Evolutionary conservation across 2,113 vertebrate species (phyloP), one percentile per base, ranked within the genome.

Genomic region (Polypterus senegalus): DNA sequence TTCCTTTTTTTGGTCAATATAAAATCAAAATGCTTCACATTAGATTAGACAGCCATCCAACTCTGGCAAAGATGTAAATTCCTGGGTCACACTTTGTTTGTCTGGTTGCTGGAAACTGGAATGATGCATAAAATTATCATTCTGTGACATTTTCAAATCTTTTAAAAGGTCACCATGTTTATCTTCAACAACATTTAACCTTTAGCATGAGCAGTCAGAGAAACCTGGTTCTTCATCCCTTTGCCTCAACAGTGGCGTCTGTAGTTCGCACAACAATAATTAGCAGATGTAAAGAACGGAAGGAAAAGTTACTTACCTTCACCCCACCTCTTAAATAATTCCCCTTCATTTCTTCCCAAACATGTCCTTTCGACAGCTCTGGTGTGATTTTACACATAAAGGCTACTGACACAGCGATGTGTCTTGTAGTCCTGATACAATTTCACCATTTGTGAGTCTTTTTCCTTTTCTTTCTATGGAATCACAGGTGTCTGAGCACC

Each of bases 81-180:
- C 51, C 51, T 10, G 10, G 51, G 51, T 52, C 7, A 8, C 7
- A 52, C 7, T 8, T 10, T 3, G 51, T 3, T 10, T 9, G 54
- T 51, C 7, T 58, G 9, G 27, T 54, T 43, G 51, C 9, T 62
- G 43, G 60, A 3, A 2, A 8, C 49, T 3, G 47, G 56, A 49
- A 27, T 5, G 10, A 9, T 4, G 61, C 6, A 61, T 66, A 46
- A 51, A 47, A 65, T 65, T 62, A 65, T 57, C 60, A 65, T 62
- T 57, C 49, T 11, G 54, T 64, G 59, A 61, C 62, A 61, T 61
- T 61, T 49, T 56, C 55, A 46, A 44, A 27, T 62, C 51, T n/a
- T 49, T 55, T 46, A 58, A 64, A 65, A 65, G 63, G 60, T 65
- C 63, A 62, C 7, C 46, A 4, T 43, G 9, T 55, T 49, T 60